phyloP scores from a whole-genome alignment of 2,888 invertebrate genomes.

The Arctia plantaginis region DNA sequence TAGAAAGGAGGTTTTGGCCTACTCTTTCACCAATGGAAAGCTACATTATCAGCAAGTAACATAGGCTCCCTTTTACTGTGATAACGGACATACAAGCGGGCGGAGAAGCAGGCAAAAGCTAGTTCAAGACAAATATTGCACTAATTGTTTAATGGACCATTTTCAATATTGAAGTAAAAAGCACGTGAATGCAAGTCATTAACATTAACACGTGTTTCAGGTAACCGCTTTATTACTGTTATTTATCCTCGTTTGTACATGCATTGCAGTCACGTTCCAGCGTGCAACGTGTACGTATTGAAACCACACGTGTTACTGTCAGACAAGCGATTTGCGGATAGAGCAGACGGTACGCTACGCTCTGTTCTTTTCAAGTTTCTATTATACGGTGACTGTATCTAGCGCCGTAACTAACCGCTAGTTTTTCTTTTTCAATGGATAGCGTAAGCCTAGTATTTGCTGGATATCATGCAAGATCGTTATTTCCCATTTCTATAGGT shows the following conservation, averaged over 20 bases:
- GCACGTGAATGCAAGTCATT: slow-evolving; percentile 14
- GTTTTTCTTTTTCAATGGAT: not conserved
- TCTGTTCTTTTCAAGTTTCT: slow-evolving; percentile 36
- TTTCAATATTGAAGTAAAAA: not conserved
- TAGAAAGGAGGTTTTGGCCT: too few species aligned
- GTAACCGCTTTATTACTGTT: slow-evolving; percentile 16
- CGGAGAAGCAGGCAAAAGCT: too few species aligned
- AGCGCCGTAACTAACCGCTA: not conserved
- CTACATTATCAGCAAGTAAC: too few species aligned
- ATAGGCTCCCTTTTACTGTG: too few species aligned
- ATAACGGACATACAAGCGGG: too few species aligned
- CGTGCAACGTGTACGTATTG: slow-evolving; percentile 37
- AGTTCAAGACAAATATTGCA: not conserved
- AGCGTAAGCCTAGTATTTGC: not conserved
- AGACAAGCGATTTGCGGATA: slow-evolving; percentile 63
- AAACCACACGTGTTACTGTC: slow-evolving; percentile 48
- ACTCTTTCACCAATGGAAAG: too few species aligned
- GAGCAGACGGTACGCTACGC: slow-evolving; percentile 52
- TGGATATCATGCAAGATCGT: not conserved
- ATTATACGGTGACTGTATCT: slow-evolving; percentile 10
- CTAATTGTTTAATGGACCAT: not conserved
- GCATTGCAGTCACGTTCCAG: slow-evolving; percentile 21
- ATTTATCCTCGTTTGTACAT: slow-evolving; percentile 17
- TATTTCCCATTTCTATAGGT: not conserved
- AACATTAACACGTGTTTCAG: slow-evolving; percentile 20